Evolutionary conservation across 2,888 invertebrate genomes (phyloP).

Genomic region (Cryptophagus acutangulus): DNA sequence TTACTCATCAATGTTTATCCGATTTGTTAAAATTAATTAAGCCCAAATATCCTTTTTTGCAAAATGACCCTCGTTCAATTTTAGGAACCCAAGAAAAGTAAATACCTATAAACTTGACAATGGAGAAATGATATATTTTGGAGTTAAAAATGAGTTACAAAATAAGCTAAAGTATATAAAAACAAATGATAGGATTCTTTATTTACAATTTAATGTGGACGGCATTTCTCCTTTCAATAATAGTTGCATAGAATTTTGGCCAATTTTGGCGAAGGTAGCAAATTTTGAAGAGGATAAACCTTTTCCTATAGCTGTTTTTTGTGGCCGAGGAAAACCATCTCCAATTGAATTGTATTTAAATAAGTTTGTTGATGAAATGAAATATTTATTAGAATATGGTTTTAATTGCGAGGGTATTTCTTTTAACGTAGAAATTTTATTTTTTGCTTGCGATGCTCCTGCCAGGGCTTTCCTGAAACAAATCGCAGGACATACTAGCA

Average conservation of each 20-base stretch:
- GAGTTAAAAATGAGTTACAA: neutral
- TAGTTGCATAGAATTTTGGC: slow-evolving; percentile 9
- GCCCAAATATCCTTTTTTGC: too few species aligned
- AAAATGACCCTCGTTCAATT: too few species aligned
- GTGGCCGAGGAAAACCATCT: slow-evolving; percentile 11
- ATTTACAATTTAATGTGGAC: neutral
- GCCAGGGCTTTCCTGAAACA: slow-evolving; percentile 5
- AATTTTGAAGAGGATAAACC: slow-evolving; percentile 7
- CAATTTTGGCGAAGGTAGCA: slow-evolving; percentile 4
- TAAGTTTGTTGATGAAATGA: slow-evolving; percentile 1
- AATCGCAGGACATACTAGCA: slow-evolving; percentile 6
- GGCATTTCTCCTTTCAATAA: neutral
- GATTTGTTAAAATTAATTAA: too few species aligned
- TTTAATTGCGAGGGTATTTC: neutral
- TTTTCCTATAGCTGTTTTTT: slow-evolving; percentile 10
- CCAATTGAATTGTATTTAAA: slow-evolving; percentile 6
- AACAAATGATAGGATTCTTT: neutral
- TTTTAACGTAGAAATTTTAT: neutral
- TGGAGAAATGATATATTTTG: slow-evolving; percentile 4
- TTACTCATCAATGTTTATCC: too few species aligned
- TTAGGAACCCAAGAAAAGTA: neutral
- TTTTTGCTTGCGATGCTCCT: slow-evolving; percentile 9
- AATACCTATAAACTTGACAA: neutral
- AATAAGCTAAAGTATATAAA: neutral
- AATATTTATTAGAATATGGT: slow-evolving; percentile 6